Percentiles rank a stretch among this genome's conserved stretches.
Evolutionary conservation across 2,888 invertebrate genomes (phyloP).

Genomic region (Netelia inedita): DNA sequence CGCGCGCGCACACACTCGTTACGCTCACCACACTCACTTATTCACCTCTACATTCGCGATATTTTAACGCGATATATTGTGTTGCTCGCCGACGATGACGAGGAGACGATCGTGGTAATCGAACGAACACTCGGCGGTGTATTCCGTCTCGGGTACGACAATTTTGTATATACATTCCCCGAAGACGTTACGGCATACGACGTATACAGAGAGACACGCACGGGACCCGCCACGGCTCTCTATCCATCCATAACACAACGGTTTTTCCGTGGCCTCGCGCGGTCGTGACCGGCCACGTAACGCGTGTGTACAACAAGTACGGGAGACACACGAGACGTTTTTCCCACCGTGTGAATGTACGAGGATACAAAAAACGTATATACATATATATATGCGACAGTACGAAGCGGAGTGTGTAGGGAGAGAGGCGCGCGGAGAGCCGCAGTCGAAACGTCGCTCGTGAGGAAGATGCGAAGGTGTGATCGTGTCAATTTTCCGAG

Average conservation of each 20-base stretch:
- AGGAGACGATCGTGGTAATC: constrained; percentile 19
- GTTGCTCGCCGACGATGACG: constrained; percentile 7
- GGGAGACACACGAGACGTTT: constrained; percentile 31
- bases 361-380: constrained; percentile 1
- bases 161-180: not conserved
- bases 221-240: constrained; percentile 3
- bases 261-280: constrained; percentile 65
- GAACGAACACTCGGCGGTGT: not conserved
- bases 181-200: not conserved
- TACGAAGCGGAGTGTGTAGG: not conserved
- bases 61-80: constrained; percentile 54
- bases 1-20: constrained; percentile 63
- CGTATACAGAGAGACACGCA: not conserved
- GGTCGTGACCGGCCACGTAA: constrained; percentile 67
- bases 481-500: constrained; percentile 1
- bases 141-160: not conserved
- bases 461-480: not conserved
- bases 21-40: constrained; percentile 47
- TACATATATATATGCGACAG: not conserved
- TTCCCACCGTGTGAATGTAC: not conserved
- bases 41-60: constrained; percentile 7
- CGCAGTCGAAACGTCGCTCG: not conserved
- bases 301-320: constrained; percentile 65
- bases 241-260: constrained; percentile 51
- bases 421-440: not conserved